These are phyloP conservation scores for Tuberolachnus salignus DNA, from an alignment of 2,888 invertebrate species.

Conservation along the genomic window DNA sequence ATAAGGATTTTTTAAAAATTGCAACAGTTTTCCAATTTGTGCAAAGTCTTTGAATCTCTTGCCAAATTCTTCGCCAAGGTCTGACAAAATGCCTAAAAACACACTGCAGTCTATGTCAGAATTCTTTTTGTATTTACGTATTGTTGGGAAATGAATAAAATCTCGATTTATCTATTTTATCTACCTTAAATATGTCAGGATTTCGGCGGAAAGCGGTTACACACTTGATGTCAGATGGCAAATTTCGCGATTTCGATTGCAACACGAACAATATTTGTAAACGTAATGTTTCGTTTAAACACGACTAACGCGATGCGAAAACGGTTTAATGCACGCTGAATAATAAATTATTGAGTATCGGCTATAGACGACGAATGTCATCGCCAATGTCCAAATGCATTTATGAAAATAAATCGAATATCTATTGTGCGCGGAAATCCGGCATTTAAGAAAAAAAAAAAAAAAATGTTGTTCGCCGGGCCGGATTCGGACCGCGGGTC, in stretches of 20 bases:
- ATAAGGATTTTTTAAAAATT: constrained; percentile 59
- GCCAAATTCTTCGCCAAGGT: neutral
- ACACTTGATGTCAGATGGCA: too few relatives aligned
- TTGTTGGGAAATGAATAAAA: constrained; percentile 40
- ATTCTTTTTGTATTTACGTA: constrained; percentile 56
- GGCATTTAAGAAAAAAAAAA: neutral
- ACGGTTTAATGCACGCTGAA: too few relatives aligned
- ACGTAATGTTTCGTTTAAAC: too few relatives aligned
- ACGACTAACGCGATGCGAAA: too few relatives aligned
- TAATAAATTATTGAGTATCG: neutral
- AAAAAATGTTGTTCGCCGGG: neutral
- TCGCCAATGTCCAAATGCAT: too few relatives aligned
- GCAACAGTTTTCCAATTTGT: constrained; percentile 26
- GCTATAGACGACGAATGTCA: too few relatives aligned
- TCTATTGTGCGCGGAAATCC: neutral
- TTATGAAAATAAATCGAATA: too few relatives aligned
- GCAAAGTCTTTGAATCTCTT: neutral
- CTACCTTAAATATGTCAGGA: too few relatives aligned
- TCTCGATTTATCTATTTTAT: constrained; percentile 14
- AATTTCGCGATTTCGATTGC: too few relatives aligned
- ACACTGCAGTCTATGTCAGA: constrained; percentile 59
- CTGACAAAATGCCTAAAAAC: constrained; percentile 50
- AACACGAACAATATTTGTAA: too few relatives aligned
- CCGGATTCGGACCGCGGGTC: neutral
- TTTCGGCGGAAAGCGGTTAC: too few relatives aligned